These are phyloP conservation scores for Galeopterus variegatus DNA, from an alignment of 2,113 vertebrate genomes.

Conservation along the genomic window DNA sequence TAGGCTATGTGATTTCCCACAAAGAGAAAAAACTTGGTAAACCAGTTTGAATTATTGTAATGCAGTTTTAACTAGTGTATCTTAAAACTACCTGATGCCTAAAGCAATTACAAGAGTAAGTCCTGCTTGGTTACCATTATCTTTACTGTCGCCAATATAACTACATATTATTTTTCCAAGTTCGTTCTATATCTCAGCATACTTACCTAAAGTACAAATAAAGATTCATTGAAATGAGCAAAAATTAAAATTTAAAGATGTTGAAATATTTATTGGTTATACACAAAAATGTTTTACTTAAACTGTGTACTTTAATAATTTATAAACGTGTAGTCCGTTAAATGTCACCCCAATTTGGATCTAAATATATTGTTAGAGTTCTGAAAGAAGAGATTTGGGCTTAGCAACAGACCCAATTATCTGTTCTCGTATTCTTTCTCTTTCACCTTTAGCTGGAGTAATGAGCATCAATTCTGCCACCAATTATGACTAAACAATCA, in stretches of 20 bases:
- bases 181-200: neutral
- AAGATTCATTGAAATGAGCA: neutral
- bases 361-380: neutral
- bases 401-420: neutral
- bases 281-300: constrained; percentile 56
- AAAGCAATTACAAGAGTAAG: neutral
- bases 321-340: constrained; percentile 32
- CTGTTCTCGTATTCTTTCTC: neutral
- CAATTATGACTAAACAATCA: neutral
- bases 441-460: neutral
- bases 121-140: neutral
- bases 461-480: neutral
- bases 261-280: constrained; percentile 55
- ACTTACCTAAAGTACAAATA: neutral
- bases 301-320: constrained; percentile 4
- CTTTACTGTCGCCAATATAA: neutral
- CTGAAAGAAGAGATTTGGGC: neutral
- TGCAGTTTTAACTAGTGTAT: neutral
- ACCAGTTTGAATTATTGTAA: neutral
- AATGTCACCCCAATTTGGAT: constrained; percentile 9
- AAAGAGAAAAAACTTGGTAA: neutral
- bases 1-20: neutral
- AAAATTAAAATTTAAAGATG: constrained; percentile 62
- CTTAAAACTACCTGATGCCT: neutral
- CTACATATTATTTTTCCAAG: neutral